Evolutionary conservation across 2,113 vertebrate species (phyloP), one percentile per base, ranked within the genome.

Genomic region (Chiloscyllium plagiosum): DNA sequence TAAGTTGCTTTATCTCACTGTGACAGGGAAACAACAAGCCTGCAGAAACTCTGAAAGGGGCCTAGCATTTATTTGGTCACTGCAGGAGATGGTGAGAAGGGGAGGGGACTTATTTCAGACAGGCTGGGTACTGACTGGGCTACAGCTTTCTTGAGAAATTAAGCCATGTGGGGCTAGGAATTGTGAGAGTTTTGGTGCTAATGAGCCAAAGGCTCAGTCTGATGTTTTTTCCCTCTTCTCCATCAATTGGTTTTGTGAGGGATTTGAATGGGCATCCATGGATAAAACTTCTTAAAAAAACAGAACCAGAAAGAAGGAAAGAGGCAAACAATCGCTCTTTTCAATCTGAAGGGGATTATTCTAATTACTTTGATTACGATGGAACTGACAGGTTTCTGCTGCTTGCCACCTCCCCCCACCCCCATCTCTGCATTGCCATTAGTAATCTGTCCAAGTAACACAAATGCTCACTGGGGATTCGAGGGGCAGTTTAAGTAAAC

Each of bases 401-500:
- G 6, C 26, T 1, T 24, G 1, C 70, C 24, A 24, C 22, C 70
- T 8, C 3, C 56, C 56, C 96, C 96, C 97, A 96, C 96, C 96
- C 96, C 96, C 96, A 37, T 96, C 94, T 96, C 68, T 56, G 56
- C 85, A 42, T 22, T 66, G 85, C 95, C 97, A 96, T 96, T 97
- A 97, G 96, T 96, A 96, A 97, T 96, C 97, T 98, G 96, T 97
- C 96, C 97, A 97, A 97, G 96, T 97, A 97, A 96, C 83, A 97
- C 98, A 97, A 97, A 98, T 98, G 97, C 97, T 96, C 96, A 96
- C 97, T 98, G 97, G 97, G 97, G 97, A 96, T 97, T 97, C 33
- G 96, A 98, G 97, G 97, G 97, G 97, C 97, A 97, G 96, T 97
- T 98, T 98, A 98, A 98, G 97, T 98, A 98, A 98, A 98, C 97